Conservation (phyloP, 1,140 invertebrate genomes). For the Aphis craccivora region DNA sequence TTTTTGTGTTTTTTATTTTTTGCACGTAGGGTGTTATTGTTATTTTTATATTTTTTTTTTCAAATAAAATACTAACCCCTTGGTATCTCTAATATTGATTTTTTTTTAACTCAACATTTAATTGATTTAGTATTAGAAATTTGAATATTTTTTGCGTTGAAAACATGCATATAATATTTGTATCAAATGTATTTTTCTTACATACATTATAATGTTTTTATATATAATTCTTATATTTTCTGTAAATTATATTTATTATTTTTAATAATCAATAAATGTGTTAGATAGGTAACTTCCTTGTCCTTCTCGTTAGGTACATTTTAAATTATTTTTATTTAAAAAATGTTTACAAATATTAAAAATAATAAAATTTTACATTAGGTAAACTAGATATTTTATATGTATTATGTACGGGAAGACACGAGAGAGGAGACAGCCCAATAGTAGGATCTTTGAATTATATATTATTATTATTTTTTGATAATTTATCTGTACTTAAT, state of each 20-base stretch:
- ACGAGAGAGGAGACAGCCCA: too few species aligned
- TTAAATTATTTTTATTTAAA: not conserved
- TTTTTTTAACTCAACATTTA: not conserved
- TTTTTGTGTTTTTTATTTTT: not conserved
- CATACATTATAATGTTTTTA: too few species aligned
- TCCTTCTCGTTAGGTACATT: too few species aligned
- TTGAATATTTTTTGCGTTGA: not conserved
- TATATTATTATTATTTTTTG: not conserved
- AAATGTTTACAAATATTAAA: not conserved
- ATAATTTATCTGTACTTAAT: not conserved
- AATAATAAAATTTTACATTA: too few species aligned
- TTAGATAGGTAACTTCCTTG: not conserved
- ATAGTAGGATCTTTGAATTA: not conserved
- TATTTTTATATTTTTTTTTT: conserved; percentile 11
- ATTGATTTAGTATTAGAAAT: not conserved
- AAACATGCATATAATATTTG: not conserved
- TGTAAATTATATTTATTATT: not conserved
- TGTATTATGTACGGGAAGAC: too few species aligned
- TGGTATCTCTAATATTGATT: not conserved
- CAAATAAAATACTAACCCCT: not conserved
- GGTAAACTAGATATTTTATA: too few species aligned
- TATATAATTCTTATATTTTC: not conserved
- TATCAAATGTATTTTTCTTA: not conserved
- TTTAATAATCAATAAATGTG: too few species aligned
- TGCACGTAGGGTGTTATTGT: not conserved